Conservation (phyloP, 2,797 vertebrate genomes). For the Chiloscyllium punctatum region DNA sequence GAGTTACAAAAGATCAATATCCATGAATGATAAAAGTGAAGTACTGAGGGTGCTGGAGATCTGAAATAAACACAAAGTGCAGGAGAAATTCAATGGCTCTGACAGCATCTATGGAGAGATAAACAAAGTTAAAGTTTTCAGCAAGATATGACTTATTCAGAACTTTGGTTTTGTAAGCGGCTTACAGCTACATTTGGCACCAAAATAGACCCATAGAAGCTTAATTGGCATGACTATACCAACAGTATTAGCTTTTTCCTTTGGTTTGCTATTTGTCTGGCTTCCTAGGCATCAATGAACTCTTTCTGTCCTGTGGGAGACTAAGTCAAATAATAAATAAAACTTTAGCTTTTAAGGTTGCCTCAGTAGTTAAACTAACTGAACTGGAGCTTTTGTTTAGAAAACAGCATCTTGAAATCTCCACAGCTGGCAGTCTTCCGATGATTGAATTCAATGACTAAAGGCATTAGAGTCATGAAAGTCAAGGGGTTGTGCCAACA, state of each 20-base stretch:
- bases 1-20: no score
- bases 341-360: not conserved
- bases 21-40: no score
- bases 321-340: not conserved
- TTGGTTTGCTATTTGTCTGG: not conserved
- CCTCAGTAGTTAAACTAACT: not conserved
- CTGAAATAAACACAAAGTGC: no score
- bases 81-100: no score
- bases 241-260: not conserved
- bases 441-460: no score
- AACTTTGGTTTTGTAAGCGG: not conserved
- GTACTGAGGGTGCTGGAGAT: no score
- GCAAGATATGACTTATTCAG: no score
- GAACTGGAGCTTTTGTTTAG: not conserved
- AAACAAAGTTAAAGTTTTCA: no score
- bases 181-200: not conserved
- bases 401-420: not conserved
- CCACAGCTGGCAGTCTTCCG: no score
- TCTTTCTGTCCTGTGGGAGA: not conserved
- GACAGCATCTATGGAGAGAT: no score
- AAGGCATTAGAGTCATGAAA: no score
- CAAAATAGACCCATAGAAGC: not conserved
- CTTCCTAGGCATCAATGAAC: not conserved
- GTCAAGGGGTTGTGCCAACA: no score
- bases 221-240: not conserved